Percentiles rank a stretch among this genome's conserved stretches.
phyloP scores from a whole-genome alignment of 2,888 invertebrate genomes.

The Ellobium chinense region DNA sequence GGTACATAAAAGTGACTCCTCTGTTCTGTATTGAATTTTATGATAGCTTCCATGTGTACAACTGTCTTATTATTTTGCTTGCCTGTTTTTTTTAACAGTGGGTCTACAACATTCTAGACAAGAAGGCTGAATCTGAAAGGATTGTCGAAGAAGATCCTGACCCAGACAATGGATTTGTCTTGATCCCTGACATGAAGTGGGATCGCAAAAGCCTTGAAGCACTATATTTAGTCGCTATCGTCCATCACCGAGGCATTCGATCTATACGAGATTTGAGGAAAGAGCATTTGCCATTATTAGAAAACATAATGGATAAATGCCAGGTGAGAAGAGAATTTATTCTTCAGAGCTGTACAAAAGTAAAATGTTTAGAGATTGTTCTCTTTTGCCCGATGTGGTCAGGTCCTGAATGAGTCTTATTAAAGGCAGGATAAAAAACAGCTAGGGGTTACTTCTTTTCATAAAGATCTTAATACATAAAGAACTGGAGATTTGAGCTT shows the following conservation, averaged over 20 bases:
- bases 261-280: constrained; percentile 90
- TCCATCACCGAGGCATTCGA: constrained; percentile 86
- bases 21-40: no score
- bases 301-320: constrained; percentile 88
- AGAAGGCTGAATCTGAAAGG: constrained; percentile 92
- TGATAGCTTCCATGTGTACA: no score
- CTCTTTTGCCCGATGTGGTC: no score
- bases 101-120: constrained; percentile 97
- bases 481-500: no score
- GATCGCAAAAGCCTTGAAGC: constrained; percentile 88
- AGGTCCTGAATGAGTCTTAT: no score
- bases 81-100: constrained; percentile 87
- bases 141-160: constrained; percentile 91
- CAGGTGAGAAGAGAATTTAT: constrained; percentile 82
- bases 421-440: no score
- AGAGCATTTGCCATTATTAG: constrained; percentile 89
- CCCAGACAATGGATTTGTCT: constrained; percentile 84
- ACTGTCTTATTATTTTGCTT: no score
- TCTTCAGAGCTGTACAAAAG: no score
- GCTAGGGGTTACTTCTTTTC: no score
- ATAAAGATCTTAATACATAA: no score
- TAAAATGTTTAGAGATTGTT: no score
- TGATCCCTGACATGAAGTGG: constrained; percentile 98
- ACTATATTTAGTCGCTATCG: constrained; percentile 91
- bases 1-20: no score